These are phyloP conservation scores for Capreolus pygargus DNA, from an alignment of 2,113 vertebrate genomes.

Conservation along the genomic window DNA sequence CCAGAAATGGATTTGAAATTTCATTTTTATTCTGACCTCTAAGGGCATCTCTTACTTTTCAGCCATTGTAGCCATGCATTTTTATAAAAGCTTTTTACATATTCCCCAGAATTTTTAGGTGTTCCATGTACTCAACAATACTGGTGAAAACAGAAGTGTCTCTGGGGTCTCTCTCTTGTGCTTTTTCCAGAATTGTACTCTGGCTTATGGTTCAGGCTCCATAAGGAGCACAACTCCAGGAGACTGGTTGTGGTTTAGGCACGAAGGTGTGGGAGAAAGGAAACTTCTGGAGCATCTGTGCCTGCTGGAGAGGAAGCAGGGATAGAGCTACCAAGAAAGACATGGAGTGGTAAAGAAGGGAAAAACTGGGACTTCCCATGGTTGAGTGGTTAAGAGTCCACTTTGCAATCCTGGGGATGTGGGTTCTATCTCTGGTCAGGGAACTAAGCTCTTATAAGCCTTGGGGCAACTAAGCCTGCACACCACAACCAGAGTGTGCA, in stretches of 20 bases:
- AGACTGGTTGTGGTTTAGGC: not conserved
- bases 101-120: not conserved
- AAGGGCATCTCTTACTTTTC: not conserved
- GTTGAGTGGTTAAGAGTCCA: not conserved
- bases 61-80: not conserved
- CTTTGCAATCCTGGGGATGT: not conserved
- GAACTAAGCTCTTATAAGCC: not conserved
- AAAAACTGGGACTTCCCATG: not conserved
- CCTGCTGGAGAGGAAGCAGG: not conserved
- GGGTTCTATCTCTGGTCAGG: not conserved
- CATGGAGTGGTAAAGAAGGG: not conserved
- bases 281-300: not conserved
- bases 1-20: not conserved
- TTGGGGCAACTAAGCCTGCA: not conserved
- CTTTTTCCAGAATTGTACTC: not conserved
- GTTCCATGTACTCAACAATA: not conserved
- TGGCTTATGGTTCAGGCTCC: not conserved
- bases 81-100: not conserved
- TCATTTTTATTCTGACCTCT: not conserved
- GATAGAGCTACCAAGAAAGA: not conserved
- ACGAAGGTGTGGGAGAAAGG: not conserved
- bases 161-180: not conserved
- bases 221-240: no score
- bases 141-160: not conserved
- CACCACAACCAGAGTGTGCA: not conserved